Percentiles rank a stretch among this genome's conserved stretches.
Evolutionary conservation across 1,140 invertebrate genomes (phyloP).

Genomic region (Drosophila busckii): DNA sequence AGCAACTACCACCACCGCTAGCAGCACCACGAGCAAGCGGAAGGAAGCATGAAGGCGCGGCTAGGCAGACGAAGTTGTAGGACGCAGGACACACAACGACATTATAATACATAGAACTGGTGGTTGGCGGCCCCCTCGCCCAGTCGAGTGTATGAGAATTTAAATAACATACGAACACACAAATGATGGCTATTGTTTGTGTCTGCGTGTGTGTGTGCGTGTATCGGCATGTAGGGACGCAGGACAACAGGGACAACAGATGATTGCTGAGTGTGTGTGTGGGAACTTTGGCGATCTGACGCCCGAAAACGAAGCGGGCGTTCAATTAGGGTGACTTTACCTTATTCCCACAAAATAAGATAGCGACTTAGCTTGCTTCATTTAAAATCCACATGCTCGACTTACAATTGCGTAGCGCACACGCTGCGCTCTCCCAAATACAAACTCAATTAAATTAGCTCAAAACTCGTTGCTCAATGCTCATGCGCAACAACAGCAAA

Average conservation of each 20-base stretch:
- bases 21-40: slow-evolving; percentile 22
- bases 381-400: too few relatives aligned
- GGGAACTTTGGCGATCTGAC: slow-evolving; percentile 61
- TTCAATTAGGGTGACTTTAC: slow-evolving; percentile 37
- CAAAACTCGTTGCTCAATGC: too few relatives aligned
- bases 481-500: slow-evolving; percentile 60
- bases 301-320: slow-evolving; percentile 66
- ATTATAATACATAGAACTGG: slow-evolving; percentile 7
- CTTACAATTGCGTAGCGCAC: too few relatives aligned
- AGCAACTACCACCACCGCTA: slow-evolving; percentile 53
- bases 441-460: too few relatives aligned
- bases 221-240: slow-evolving; percentile 49
- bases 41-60: slow-evolving; percentile 34
- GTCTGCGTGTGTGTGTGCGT: slow-evolving; percentile 29
- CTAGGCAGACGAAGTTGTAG: slow-evolving; percentile 60
- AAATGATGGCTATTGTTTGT: slow-evolving; percentile 52
- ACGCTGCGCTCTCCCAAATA: too few relatives aligned
- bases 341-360: slow-evolving; percentile 54
- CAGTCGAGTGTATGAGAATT: slow-evolving; percentile 65
- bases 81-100: slow-evolving; percentile 27
- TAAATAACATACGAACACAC: slow-evolving; percentile 70
- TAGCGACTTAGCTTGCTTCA: too few relatives aligned
- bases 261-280: slow-evolving; percentile 48
- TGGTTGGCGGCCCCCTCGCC: slow-evolving; percentile 35
- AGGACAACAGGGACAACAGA: slow-evolving; percentile 25